Conservation (phyloP, 2,888 invertebrate species). For the Sphaerophoria taeniata region DNA sequence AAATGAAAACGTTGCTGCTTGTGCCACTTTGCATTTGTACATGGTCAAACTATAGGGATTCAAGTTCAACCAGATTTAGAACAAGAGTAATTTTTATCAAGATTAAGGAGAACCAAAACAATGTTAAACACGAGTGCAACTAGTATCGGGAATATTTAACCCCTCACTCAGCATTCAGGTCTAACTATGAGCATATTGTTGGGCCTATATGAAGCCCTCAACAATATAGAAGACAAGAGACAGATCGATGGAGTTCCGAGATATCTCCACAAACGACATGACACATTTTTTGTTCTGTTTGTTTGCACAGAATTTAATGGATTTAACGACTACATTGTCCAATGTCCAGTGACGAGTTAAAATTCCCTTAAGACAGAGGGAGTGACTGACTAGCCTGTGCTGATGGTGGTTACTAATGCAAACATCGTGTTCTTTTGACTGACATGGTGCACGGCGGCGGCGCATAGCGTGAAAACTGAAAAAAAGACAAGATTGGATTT, state of each 20-base stretch:
- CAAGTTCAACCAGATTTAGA: slow-evolving; percentile 21
- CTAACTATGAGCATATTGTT: slow-evolving; percentile 24
- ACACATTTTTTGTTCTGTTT: slow-evolving; percentile 48
- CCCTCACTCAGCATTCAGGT: slow-evolving; percentile 45
- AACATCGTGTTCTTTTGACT: slow-evolving; percentile 46
- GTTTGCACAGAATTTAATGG: slow-evolving; percentile 64
- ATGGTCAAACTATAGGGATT: slow-evolving; percentile 3
- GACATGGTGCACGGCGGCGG: slow-evolving; percentile 20
- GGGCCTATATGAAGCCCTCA: slow-evolving; percentile 17
- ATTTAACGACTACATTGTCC: slow-evolving; percentile 63
- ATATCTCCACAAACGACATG: slow-evolving; percentile 64
- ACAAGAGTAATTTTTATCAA: slow-evolving; percentile 61
- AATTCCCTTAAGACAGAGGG: slow-evolving; percentile 34
- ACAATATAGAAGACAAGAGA: slow-evolving; percentile 41
- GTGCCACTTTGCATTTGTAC: slow-evolving; percentile 42
- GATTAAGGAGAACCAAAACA: slow-evolving; percentile 57
- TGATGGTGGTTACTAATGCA: slow-evolving; percentile 60
- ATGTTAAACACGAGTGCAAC: slow-evolving; percentile 66
- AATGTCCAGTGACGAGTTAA: slow-evolving; percentile 48
- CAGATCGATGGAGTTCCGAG: slow-evolving; percentile 66
- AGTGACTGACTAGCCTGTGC: slow-evolving; percentile 16
- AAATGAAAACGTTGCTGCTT: slow-evolving; percentile 41
- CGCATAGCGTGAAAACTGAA: not conserved
- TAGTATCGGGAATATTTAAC: slow-evolving; percentile 71
- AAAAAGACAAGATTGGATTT: slow-evolving; percentile 48